Percentiles rank a stretch among this genome's conserved stretches.
These are phyloP conservation scores for Rhynchopsitta pachyrhyncha DNA, from an alignment of 2,113 vertebrate species.

Conservation along the genomic window DNA sequence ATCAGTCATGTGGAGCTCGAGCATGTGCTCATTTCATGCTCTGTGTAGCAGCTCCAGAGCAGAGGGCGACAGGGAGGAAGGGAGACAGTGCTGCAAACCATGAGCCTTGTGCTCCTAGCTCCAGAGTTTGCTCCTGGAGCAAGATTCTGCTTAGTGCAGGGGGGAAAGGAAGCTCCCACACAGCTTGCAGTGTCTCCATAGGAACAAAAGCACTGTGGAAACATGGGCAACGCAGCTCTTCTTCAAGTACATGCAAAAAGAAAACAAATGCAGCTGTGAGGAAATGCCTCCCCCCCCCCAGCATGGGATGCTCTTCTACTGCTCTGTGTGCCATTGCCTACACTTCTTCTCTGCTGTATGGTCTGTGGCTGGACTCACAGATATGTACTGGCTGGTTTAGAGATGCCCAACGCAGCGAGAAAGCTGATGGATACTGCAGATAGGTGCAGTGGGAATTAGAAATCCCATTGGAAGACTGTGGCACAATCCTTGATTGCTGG, in stretches of 20 bases:
- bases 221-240: neutral
- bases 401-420: neutral
- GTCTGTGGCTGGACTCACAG: neutral
- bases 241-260: neutral
- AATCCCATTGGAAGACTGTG: neutral
- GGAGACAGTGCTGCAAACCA: neutral
- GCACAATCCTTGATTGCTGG: neutral
- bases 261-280: neutral
- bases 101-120: neutral
- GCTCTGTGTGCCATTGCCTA: neutral
- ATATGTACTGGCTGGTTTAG: neutral
- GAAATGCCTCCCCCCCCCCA: neutral
- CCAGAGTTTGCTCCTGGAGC: neutral
- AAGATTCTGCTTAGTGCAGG: neutral
- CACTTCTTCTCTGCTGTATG: neutral
- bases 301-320: neutral
- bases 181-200: neutral
- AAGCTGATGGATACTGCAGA: neutral
- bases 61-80: neutral
- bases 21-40: slow-evolving; percentile 25
- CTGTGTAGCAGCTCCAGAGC: neutral
- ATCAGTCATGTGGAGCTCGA: neutral
- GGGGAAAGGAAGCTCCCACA: neutral
- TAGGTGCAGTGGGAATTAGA: neutral
- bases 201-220: neutral